Conservation (phyloP, 2,113 vertebrate species). For the Myrmophylax atrothorax region DNA sequence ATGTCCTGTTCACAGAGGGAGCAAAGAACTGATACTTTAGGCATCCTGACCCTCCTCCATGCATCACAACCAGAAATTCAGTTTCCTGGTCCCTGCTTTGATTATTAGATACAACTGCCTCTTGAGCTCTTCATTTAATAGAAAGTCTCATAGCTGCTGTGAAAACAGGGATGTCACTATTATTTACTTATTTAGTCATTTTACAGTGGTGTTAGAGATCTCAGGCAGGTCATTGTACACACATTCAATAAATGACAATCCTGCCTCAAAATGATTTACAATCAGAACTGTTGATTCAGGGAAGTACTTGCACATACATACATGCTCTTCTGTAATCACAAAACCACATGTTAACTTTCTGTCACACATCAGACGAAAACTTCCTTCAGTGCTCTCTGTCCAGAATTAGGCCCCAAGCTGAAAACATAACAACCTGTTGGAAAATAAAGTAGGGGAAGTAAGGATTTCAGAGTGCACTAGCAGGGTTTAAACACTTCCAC, state of each 20-base stretch:
- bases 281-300: constrained; percentile 22
- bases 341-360: not conserved
- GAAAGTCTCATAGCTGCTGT: constrained; percentile 33
- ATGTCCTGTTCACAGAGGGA: not conserved
- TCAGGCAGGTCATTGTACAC: not conserved
- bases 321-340: not conserved
- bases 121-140: constrained; percentile 42
- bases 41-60: not conserved
- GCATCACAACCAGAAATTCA: not conserved
- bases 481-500: not conserved
- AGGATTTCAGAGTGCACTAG: not conserved
- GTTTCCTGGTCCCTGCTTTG: not conserved
- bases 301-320: constrained; percentile 18
- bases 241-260: constrained; percentile 28
- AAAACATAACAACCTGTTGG: not conserved
- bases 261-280: constrained; percentile 25
- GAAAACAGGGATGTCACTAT: constrained; percentile 5
- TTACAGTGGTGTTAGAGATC: constrained; percentile 4
- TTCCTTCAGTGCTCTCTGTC: not conserved
- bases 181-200: constrained; percentile 60
- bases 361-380: not conserved
- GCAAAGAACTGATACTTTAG: not conserved
- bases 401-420: not conserved
- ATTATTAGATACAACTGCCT: constrained; percentile 1
- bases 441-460: not conserved